Evolutionary conservation across 2,888 invertebrate genomes (phyloP).

Genomic region (Drosophila kanekoi): DNA sequence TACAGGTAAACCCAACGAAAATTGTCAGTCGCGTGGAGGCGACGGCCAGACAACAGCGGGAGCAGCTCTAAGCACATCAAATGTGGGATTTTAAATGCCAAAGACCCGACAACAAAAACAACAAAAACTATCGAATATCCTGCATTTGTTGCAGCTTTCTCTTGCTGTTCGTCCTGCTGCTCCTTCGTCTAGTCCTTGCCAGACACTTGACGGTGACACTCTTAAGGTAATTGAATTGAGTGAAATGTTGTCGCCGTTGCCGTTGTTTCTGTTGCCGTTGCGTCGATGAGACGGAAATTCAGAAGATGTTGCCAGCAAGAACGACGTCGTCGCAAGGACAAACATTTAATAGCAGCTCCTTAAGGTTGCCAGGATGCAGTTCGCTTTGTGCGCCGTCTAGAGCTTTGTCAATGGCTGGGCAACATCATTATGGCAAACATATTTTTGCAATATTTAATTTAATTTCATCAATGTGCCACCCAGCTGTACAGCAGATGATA

Average conservation of each 20-base stretch:
- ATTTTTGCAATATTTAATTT: conserved; percentile 77
- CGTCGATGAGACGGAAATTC: conserved; percentile 74
- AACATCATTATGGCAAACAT: conserved; percentile 72
- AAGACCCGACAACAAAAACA: conserved; percentile 54
- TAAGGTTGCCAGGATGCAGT: conserved; percentile 42
- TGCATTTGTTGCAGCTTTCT: conserved; percentile 27
- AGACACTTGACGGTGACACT: conserved; percentile 79
- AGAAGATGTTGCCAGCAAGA: conserved; percentile 49
- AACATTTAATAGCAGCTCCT: conserved; percentile 72
- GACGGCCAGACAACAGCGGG: conserved; percentile 30
- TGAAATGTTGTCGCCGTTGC: conserved; percentile 73
- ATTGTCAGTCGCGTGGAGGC: conserved; percentile 68
- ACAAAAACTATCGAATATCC: conserved; percentile 31
- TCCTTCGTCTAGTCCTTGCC: conserved; percentile 17
- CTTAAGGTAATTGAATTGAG: conserved; percentile 84
- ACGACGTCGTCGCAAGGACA: conserved; percentile 58
- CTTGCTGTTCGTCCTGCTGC: not conserved
- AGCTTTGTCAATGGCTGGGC: conserved; percentile 32
- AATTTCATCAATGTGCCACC: conserved; percentile 68
- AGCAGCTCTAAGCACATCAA: conserved; percentile 74
- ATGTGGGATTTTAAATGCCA: conserved; percentile 81
- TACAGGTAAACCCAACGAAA: conserved; percentile 79
- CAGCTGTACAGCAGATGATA: conserved; percentile 42
- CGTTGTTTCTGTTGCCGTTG: conserved; percentile 29
- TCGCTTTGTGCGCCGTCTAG: conserved; percentile 3